Evolutionary conservation across 2,113 vertebrate genomes (phyloP).

Genomic region (Noturus placidus): DNA sequence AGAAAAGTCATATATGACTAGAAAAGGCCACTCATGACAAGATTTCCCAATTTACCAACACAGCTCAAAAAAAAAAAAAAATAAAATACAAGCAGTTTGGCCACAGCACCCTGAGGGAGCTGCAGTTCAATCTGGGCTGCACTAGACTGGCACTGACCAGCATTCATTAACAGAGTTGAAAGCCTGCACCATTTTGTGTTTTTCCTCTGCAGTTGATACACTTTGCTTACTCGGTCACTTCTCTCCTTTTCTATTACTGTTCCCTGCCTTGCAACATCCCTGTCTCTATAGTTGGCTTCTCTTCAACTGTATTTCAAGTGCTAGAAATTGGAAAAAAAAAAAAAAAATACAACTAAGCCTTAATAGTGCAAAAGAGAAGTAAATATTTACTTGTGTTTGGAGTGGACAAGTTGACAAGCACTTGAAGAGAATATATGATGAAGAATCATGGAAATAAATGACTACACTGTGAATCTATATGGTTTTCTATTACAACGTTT

Average conservation of each 20-base stretch:
- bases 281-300: neutral
- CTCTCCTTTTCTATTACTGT: neutral
- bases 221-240: slow-evolving; percentile 3
- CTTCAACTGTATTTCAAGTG: neutral
- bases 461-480: neutral
- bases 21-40: slow-evolving; percentile 11
- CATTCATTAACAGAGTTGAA: slow-evolving; percentile 19
- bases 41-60: slow-evolving; percentile 31
- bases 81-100: neutral
- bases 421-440: neutral
- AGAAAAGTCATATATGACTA: neutral
- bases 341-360: too few relatives aligned
- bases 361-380: neutral
- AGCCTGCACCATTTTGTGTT: slow-evolving; percentile 5
- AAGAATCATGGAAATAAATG: neutral
- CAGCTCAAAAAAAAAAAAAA: neutral
- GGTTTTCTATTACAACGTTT: neutral
- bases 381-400: neutral
- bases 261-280: neutral
- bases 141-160: neutral
- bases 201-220: neutral
- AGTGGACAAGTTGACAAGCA: neutral
- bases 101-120: neutral
- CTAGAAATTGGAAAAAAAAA: neutral
- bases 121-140: neutral